phyloP scores from a whole-genome alignment of 2,797 vertebrate species.

The Apogon talboti region DNA sequence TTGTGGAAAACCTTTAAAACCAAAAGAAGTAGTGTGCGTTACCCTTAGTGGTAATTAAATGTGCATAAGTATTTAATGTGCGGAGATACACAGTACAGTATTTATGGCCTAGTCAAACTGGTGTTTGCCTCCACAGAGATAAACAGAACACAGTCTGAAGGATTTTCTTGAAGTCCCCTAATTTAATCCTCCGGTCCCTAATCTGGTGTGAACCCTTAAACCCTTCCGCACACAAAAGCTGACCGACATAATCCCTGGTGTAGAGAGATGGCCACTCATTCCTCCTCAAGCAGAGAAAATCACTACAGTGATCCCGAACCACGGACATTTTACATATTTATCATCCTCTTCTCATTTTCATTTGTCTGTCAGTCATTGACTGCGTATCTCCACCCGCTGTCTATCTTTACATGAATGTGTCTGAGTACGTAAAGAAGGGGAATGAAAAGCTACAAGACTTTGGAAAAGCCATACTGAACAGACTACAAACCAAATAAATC shows the following conservation, averaged over 20 bases:
- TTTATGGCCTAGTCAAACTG: conserved; percentile 58
- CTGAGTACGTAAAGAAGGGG: not conserved
- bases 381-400: conserved; percentile 21
- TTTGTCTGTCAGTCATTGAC: conserved; percentile 42
- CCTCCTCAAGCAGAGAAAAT: conserved; percentile 40
- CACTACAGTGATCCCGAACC: conserved; percentile 8
- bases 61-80: conserved; percentile 52
- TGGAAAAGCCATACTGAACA: not conserved
- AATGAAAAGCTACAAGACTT: not conserved
- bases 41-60: conserved; percentile 55
- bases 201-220: conserved; percentile 83
- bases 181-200: conserved; percentile 81
- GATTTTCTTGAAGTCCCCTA: conserved; percentile 81
- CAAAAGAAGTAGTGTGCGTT: no score
- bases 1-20: no score
- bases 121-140: conserved; percentile 68
- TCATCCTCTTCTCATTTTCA: conserved; percentile 26
- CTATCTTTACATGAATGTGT: conserved; percentile 14
- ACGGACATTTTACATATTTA: conserved; percentile 32
- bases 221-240: conserved; percentile 75
- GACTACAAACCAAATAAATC: conserved; percentile 12
- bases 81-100: conserved; percentile 35
- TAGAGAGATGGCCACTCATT: conserved; percentile 65
- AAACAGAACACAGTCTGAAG: conserved; percentile 64
- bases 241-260: conserved; percentile 74